These are phyloP conservation scores for Manduca sexta DNA, from an alignment of 1,140 invertebrate species.

Conservation along the genomic window DNA sequence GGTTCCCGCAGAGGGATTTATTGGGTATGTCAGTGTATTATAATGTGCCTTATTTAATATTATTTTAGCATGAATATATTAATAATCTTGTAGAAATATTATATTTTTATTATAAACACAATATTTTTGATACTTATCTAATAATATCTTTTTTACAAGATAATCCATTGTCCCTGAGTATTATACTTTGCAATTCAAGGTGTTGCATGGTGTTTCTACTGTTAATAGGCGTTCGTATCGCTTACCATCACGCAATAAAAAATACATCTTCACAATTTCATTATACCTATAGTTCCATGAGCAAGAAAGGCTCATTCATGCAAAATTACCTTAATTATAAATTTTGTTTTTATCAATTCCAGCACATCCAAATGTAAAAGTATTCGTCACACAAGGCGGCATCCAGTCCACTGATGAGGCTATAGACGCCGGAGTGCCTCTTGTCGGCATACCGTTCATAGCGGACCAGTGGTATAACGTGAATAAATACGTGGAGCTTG, in stretches of 20 bases:
- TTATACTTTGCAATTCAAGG: no score
- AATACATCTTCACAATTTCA: no score
- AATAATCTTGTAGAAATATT: conserved; percentile 1
- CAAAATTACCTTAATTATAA: no score
- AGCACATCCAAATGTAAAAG: conserved; percentile 69
- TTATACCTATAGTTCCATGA: no score
- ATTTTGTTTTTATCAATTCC: conserved; percentile 4
- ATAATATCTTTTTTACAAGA: neutral
- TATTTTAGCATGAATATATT: neutral
- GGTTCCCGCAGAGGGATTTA: conserved; percentile 77
- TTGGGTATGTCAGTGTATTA: conserved; percentile 33
- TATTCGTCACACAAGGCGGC: conserved; percentile 76
- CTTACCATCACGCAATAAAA: no score
- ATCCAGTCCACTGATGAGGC: conserved; percentile 74
- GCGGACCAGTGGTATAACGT: conserved; percentile 36
- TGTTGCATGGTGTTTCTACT: no score
- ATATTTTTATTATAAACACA: no score
- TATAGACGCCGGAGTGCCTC: conserved; percentile 69
- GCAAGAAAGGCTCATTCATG: no score
- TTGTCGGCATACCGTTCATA: conserved; percentile 58
- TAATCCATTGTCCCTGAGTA: neutral
- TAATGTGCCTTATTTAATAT: neutral
- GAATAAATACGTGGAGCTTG: conserved; percentile 2
- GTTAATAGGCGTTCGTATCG: no score
- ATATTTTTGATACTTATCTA: no score